Percentiles rank a stretch among this genome's conserved stretches.
phyloP scores from a whole-genome alignment of 2,888 invertebrate genomes.

The Ophraella communa region DNA sequence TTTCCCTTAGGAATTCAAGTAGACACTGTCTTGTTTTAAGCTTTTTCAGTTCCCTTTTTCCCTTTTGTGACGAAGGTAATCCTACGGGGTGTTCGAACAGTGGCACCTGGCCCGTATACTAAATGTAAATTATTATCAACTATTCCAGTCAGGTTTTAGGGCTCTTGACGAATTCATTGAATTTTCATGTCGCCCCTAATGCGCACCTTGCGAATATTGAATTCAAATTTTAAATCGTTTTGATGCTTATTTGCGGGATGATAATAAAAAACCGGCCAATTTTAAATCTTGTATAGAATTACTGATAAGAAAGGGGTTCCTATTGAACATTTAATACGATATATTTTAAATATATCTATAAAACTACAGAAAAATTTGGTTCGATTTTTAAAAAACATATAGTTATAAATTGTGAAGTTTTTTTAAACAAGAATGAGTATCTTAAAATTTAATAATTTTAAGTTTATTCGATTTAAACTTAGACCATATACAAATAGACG shows the following conservation, averaged over 20 bases:
- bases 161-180: constrained; percentile 46
- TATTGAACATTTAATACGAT: not conserved
- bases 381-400: too few species aligned
- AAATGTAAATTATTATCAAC: constrained; percentile 38
- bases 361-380: too few species aligned
- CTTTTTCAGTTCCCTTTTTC: constrained; percentile 2
- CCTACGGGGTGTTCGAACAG: constrained; percentile 27
- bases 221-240: constrained; percentile 34
- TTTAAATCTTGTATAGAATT: not conserved
- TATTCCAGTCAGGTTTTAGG: constrained; percentile 42
- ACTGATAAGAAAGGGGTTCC: not conserved
- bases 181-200: constrained; percentile 41
- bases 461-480: too few species aligned
- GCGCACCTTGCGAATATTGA: constrained; percentile 34
- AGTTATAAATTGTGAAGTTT: too few species aligned
- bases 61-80: constrained; percentile 10
- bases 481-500: too few species aligned
- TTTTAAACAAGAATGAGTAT: too few species aligned
- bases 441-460: too few species aligned
- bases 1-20: not conserved
- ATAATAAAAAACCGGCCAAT: constrained; percentile 5
- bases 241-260: constrained; percentile 24
- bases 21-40: constrained; percentile 4
- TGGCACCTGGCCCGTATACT: constrained; percentile 26
- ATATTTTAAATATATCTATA: too few species aligned